Base-by-base conservation (phyloP, 2,113 vertebrate genomes). In the Gnathonemus longibarbis region DNA sequence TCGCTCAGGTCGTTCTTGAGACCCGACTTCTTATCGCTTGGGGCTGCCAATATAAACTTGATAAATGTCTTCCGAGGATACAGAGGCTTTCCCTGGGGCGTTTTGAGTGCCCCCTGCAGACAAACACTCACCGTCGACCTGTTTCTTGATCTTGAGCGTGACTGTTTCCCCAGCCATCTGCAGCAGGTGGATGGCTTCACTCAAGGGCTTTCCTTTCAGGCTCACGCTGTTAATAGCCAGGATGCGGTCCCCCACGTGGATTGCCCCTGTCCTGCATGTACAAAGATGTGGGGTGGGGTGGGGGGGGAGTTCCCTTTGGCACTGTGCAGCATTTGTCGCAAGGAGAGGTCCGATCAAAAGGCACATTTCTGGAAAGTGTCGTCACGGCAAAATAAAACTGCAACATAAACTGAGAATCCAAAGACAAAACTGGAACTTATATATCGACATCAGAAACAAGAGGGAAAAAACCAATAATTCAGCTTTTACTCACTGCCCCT, bases 81-180 rank as follows among this genome's bases (percentile, higher is more conserved):
- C n/a, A 53, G 27, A 53, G 46, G 21, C 74, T 19, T 77, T 77
- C 70, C 31, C 15, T 6, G 70, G 70, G 31, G 27, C 13, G 35
- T 66, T 10, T 3, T 11, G 24, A n/a, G 8, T n/a, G 19, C 9
- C 13, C 3, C 62, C 13, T 52, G 31, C n/a, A 10, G 24, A 21
- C 17, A 9, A n/a, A 50, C 49, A 92, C 97, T 97, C 92, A 98
- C 98, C 94, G 93, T 99, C 97, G 0, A 95, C 95, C 93, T 97
- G 98, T 86, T 99, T 99, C 94, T 98, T 99, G 91, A 99, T 99
- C 94, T 98, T 99, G 90, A 99, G 95, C 0, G 98, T 98, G 91
- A 99, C 98, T 0, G 97, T 99, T 95, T 99, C 98, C 0, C 98
- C 98, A 0, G 98, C 98, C 96, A 97, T 97, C 95, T 99, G 98